These are phyloP conservation scores for Rotaria macrura DNA, from an alignment of 2,888 invertebrate species.

Conservation along the genomic window DNA sequence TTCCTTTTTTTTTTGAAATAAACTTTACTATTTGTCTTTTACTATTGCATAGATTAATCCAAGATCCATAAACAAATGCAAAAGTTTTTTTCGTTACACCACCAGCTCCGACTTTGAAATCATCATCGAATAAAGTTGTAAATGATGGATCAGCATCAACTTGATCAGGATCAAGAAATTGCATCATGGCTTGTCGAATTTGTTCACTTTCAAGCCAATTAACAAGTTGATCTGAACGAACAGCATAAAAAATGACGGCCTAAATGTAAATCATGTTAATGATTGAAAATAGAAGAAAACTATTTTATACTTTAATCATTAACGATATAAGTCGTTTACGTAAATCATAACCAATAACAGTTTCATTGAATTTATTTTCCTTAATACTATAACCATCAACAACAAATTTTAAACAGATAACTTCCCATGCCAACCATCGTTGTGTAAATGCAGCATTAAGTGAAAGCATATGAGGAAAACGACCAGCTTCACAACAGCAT, in stretches of 20 bases:
- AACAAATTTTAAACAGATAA: slow-evolving; percentile 82
- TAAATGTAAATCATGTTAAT: neutral
- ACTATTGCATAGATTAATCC: slow-evolving; percentile 14
- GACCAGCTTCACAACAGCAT: slow-evolving; percentile 80
- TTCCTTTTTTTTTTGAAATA: too few species aligned
- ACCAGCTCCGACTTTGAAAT: neutral
- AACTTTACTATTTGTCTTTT: slow-evolving; percentile 8
- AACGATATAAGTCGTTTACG: slow-evolving; percentile 89
- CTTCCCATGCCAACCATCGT: slow-evolving; percentile 95
- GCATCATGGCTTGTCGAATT: neutral
- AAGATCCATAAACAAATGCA: neutral
- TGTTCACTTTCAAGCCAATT: slow-evolving; percentile 25
- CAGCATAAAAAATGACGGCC: slow-evolving; percentile 23
- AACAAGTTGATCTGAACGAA: slow-evolving; percentile 15
- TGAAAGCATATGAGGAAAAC: slow-evolving; percentile 74
- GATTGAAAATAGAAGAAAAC: too few species aligned
- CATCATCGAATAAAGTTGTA: slow-evolving; percentile 20
- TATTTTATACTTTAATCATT: slow-evolving; percentile 71
- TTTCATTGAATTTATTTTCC: slow-evolving; percentile 88
- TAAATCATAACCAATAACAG: slow-evolving; percentile 93
- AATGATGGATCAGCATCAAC: slow-evolving; percentile 23
- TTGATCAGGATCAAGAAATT: neutral
- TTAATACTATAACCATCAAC: slow-evolving; percentile 96
- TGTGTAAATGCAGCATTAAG: slow-evolving; percentile 93
- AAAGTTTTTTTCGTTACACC: slow-evolving; percentile 9